Evolutionary conservation across 2,888 invertebrate genomes (phyloP).

Genomic region (Pocota personata): DNA sequence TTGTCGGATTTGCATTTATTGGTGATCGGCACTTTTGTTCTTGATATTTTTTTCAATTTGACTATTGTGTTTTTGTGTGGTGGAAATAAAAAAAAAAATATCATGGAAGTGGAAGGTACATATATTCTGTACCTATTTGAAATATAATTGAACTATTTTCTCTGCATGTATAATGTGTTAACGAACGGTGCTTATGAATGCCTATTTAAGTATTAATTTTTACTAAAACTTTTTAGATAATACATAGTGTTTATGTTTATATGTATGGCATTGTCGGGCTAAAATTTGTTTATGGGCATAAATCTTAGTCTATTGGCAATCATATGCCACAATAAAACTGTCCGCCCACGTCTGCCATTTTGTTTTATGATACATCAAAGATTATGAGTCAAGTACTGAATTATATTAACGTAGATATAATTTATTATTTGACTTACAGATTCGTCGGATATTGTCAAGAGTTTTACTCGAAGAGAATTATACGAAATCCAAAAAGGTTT

Average conservation of each 20-base stretch:
- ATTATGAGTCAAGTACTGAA: not conserved
- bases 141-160: not conserved
- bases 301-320: conserved; percentile 12
- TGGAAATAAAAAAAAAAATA: not conserved
- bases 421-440: no score
- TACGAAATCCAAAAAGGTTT: no score
- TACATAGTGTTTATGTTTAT: conserved; percentile 6
- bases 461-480: no score
- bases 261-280: not conserved
- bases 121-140: no score
- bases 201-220: not conserved
- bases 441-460: no score
- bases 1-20: not conserved
- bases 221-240: conserved; percentile 1
- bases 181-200: not conserved
- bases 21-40: not conserved
- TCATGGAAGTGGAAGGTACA: not conserved
- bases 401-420: not conserved
- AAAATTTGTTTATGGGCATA: not conserved
- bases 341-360: conserved; percentile 3
- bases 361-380: conserved; percentile 12
- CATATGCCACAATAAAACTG: not conserved
- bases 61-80: not conserved
- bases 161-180: not conserved
- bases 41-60: not conserved